These are phyloP conservation scores for Enteromius paludinosus DNA, from an alignment of 2,797 vertebrate species.

Conservation along the genomic window DNA sequence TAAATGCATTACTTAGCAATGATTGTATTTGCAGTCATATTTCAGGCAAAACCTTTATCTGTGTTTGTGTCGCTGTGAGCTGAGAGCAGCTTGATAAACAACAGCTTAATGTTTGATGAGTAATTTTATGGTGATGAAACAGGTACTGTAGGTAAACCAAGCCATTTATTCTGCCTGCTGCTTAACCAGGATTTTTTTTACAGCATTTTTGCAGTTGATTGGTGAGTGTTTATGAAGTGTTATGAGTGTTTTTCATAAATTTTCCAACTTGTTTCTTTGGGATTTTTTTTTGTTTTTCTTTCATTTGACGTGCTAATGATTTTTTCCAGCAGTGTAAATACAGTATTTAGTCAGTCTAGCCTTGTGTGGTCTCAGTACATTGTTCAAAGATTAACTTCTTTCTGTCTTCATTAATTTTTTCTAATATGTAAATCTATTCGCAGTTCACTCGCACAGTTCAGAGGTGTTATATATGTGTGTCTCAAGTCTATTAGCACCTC, in stretches of 20 bases:
- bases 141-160: not conserved
- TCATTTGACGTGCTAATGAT: not conserved
- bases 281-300: not conserved
- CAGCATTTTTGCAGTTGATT: not conserved
- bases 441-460: not conserved
- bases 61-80: conserved; percentile 1
- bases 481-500: conserved; percentile 28
- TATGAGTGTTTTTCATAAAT: not conserved
- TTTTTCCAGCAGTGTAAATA: not conserved
- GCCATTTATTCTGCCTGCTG: not conserved
- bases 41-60: not conserved
- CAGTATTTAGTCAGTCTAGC: not conserved
- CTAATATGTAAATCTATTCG: not conserved
- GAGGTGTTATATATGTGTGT: conserved; percentile 10
- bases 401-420: not conserved
- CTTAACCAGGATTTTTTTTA: not conserved
- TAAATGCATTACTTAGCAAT: conserved; percentile 15
- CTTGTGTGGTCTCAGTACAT: not conserved
- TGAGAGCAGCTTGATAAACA: conserved; percentile 21
- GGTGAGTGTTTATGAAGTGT: not conserved
- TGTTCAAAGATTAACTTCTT: not conserved
- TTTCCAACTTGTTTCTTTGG: not conserved
- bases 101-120: conserved; percentile 33
- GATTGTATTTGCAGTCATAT: conserved; percentile 6
- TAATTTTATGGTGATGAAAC: conserved; percentile 4